Conservation (phyloP, 2,113 vertebrate genomes). For the Alaudala cheleensis region DNA sequence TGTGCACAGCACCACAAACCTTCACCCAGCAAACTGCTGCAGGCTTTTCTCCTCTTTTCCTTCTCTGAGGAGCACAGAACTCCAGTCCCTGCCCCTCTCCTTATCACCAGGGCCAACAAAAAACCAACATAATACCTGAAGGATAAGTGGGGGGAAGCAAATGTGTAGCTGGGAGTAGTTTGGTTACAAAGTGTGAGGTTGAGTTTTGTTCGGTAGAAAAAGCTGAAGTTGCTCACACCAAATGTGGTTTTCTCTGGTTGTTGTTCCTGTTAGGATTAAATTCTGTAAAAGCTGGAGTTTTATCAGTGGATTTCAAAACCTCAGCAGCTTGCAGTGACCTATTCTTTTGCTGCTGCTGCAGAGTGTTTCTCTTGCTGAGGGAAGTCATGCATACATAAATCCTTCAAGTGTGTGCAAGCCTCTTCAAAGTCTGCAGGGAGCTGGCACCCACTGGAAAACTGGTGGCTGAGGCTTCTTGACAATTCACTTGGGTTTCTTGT, state of each 20-base stretch:
- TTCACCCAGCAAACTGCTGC: background rate
- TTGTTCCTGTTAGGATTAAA: background rate
- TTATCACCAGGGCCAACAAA: background rate
- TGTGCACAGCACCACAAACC: background rate
- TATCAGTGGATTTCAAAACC: background rate
- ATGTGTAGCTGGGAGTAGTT: background rate
- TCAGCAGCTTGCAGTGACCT: background rate
- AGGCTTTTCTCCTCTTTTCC: background rate
- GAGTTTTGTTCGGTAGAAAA: background rate
- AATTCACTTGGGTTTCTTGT: background rate
- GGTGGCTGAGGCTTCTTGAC: background rate
- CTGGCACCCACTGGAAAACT: background rate
- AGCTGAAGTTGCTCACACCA: background rate
- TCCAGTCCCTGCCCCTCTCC: background rate
- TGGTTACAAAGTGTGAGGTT: background rate
- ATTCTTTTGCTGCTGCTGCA: background rate
- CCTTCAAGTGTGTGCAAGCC: conserved; percentile 12
- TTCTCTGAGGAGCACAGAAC: background rate
- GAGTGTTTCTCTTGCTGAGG: background rate
- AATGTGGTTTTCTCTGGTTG: background rate
- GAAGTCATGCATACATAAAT: conserved; percentile 1
- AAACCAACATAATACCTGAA: fast-evolving
- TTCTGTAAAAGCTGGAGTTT: background rate
- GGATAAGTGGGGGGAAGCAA: background rate
- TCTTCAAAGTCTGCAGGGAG: background rate